These are phyloP conservation scores for Pyrocephalus nanus DNA, from an alignment of 2,797 vertebrate genomes.

Conservation along the genomic window DNA sequence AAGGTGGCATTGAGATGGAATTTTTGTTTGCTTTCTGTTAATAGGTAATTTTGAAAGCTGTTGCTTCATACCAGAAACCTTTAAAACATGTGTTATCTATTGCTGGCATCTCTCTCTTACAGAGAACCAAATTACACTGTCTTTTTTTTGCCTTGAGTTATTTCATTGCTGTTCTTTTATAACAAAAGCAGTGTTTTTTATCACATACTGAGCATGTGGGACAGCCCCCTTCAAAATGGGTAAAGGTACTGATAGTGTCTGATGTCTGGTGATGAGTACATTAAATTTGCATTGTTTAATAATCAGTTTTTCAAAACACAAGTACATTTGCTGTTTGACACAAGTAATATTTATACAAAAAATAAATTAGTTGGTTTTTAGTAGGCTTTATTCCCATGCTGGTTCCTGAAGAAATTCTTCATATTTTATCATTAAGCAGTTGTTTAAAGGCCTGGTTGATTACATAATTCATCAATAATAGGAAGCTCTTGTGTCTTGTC, in stretches of 20 bases:
- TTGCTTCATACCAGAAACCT: constrained; percentile 19
- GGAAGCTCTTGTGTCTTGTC: background rate
- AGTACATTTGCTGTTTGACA: background rate
- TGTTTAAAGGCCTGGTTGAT: background rate
- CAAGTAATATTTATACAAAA: background rate
- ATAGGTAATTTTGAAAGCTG: background rate
- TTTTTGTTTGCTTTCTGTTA: constrained; percentile 36
- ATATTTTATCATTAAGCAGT: background rate
- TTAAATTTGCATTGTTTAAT: background rate
- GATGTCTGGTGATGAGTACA: background rate
- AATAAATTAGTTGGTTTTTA: background rate
- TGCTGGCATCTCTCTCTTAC: background rate
- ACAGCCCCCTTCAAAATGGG: background rate
- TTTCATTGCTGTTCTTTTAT: background rate
- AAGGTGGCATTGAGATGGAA: background rate
- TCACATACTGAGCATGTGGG: background rate
- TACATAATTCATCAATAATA: background rate
- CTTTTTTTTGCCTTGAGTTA: background rate
- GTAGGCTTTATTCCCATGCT: background rate
- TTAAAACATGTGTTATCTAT: background rate
- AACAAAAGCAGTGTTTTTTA: background rate
- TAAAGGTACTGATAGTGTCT: background rate
- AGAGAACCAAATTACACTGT: background rate
- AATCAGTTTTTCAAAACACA: background rate
- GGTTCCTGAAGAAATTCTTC: background rate